phyloP scores from a whole-genome alignment of 2,113 vertebrate genomes.

The Lathamus discolor region DNA sequence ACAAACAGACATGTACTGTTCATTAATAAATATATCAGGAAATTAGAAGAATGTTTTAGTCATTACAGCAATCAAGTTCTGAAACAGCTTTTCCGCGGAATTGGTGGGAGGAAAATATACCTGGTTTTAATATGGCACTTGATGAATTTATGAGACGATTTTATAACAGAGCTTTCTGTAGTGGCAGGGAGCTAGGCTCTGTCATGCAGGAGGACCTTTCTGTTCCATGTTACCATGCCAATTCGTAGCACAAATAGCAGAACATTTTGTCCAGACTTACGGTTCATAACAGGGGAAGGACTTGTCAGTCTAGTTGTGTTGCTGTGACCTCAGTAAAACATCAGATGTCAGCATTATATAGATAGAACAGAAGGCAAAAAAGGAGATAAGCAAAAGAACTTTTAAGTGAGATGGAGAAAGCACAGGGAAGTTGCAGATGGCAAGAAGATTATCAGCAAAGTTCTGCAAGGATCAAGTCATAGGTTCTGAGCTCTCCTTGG shows the following conservation, averaged over 20 bases:
- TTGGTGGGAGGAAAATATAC: slow-evolving; percentile 1
- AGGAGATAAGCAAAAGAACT: background rate
- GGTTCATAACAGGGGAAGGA: background rate
- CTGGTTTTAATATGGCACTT: background rate
- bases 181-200: background rate
- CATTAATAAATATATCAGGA: background rate
- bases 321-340: background rate
- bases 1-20: background rate
- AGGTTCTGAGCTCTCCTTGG: background rate
- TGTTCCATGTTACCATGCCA: background rate
- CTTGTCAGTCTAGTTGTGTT: background rate
- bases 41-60: background rate
- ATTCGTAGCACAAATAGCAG: background rate
- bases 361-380: background rate
- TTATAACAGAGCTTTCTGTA: background rate
- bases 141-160: background rate
- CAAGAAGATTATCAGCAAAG: background rate
- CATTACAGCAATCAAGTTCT: background rate
- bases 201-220: background rate
- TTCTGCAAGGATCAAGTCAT: background rate
- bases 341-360: background rate
- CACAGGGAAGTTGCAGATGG: background rate
- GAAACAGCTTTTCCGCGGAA: slow-evolving; percentile 9
- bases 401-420: background rate
- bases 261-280: slow-evolving; percentile 32